Percentiles rank a stretch among this genome's conserved stretches.
These are phyloP conservation scores for Drosophila arawakana DNA, from an alignment of 1,140 invertebrate species.

Conservation along the genomic window DNA sequence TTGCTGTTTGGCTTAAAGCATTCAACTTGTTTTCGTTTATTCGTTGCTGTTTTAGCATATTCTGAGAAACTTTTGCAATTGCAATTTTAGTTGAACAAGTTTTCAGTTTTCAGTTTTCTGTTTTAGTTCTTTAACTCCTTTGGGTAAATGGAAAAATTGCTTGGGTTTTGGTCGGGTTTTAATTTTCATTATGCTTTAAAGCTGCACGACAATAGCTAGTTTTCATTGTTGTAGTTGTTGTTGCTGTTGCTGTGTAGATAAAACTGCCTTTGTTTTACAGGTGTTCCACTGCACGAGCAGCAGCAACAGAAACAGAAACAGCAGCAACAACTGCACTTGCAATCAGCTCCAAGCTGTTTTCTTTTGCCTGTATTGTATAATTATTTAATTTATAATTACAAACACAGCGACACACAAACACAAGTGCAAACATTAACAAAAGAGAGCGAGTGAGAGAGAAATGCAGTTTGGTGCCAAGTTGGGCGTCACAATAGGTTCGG, in stretches of 20 bases:
- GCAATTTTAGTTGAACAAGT: conserved; percentile 70
- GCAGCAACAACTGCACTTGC: conserved; percentile 50
- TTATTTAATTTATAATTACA: conserved; percentile 82
- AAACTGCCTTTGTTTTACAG: conserved; percentile 76
- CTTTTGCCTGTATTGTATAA: conserved; percentile 76
- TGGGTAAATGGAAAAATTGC: conserved; percentile 49
- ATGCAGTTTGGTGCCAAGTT: conserved; percentile 26
- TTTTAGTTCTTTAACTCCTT: conserved; percentile 18
- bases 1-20: conserved; percentile 48
- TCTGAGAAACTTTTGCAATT: conserved; percentile 70
- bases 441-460: conserved; percentile 29
- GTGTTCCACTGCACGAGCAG: conserved; percentile 78
- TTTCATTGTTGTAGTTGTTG: conserved; percentile 23
- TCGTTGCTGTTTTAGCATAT: conserved; percentile 44
- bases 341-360: conserved; percentile 79
- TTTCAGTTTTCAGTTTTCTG: conserved; percentile 26
- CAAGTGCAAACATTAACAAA: neutral
- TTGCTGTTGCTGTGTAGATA: conserved; percentile 56
- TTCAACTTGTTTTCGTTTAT: conserved; percentile 62
- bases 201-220: conserved; percentile 57
- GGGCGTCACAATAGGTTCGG: conserved; percentile 29
- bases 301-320: conserved; percentile 37
- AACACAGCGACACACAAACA: conserved; percentile 16
- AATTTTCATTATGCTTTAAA: conserved; percentile 46
- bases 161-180: conserved; percentile 34